Conservation (phyloP, 2,888 invertebrate genomes). For the Sinopyrophorus schimmeli region DNA sequence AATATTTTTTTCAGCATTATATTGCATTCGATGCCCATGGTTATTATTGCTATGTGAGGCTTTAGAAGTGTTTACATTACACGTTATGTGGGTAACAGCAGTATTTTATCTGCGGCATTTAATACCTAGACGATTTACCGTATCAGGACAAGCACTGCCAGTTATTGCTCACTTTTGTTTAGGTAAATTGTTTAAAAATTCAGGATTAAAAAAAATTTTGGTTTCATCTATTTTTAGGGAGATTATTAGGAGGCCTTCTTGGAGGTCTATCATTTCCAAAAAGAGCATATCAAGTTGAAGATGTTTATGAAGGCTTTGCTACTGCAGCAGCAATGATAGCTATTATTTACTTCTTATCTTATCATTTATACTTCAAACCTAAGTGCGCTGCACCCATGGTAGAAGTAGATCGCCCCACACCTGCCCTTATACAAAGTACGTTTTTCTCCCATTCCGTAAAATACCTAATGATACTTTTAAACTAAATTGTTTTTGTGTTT, state of each 20-base stretch:
- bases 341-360: conserved; percentile 69
- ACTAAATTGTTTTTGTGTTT: no score
- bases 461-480: not conserved
- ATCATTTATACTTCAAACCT: conserved; percentile 75
- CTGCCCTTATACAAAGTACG: conserved; percentile 67
- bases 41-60: conserved; percentile 72
- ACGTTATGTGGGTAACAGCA: conserved; percentile 79
- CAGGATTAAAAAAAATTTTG: not conserved
- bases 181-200: conserved; percentile 53
- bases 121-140: conserved; percentile 74
- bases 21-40: conserved; percentile 62
- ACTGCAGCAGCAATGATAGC: conserved; percentile 68
- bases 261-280: conserved; percentile 58
- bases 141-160: conserved; percentile 77
- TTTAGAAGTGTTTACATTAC: conserved; percentile 75
- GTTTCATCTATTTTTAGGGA: conserved; percentile 58
- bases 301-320: conserved; percentile 68
- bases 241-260: conserved; percentile 72
- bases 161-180: conserved; percentile 80
- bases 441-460: conserved; percentile 8
- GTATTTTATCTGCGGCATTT: conserved; percentile 81
- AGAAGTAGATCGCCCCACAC: conserved; percentile 66
- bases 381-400: conserved; percentile 65
- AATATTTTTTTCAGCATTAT: conserved; percentile 58
- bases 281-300: conserved; percentile 52